phyloP scores from a whole-genome alignment of 35 echinoderm and acorn worm genomes.

The Heliocidaris tuberculata region DNA sequence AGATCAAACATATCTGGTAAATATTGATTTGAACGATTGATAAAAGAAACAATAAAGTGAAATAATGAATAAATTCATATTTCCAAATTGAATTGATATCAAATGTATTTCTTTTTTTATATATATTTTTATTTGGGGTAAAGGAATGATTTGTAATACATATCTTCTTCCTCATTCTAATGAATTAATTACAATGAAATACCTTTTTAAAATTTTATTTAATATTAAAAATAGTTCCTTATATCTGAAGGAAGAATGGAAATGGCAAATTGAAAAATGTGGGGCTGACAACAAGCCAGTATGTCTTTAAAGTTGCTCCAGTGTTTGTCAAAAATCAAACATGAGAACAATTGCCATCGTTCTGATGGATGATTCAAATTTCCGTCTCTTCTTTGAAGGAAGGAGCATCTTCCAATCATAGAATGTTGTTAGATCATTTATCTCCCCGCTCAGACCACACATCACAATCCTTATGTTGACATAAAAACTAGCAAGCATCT shows the following conservation, averaged over 20 bases:
- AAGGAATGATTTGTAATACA: no score
- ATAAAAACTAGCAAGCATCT: slow-evolving; percentile 19
- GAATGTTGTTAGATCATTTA: slow-evolving; percentile 39
- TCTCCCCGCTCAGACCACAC: slow-evolving; percentile 28
- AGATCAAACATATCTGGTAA: no score
- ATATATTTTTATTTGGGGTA: no score
- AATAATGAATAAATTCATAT: no score
- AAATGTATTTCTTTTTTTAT: no score
- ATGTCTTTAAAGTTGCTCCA: neutral
- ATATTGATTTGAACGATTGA: no score
- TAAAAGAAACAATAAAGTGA: no score
- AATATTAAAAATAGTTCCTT: no score
- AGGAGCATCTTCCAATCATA: neutral
- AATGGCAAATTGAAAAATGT: neutral
- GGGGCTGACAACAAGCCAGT: neutral
- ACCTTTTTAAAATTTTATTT: no score
- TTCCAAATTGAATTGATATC: no score
- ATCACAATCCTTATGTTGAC: slow-evolving; percentile 25
- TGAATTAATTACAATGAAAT: no score
- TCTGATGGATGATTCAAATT: slow-evolving; percentile 49
- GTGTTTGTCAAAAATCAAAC: slow-evolving; percentile 2
- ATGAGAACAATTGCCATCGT: slow-evolving; percentile 28
- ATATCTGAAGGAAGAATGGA: neutral
- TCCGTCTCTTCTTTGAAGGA: slow-evolving; percentile 8
- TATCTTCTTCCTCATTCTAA: no score